Percentiles rank a stretch among this genome's conserved stretches.
These are phyloP conservation scores for Heliconius himera DNA, from an alignment of 1,140 invertebrate genomes.

Conservation along the genomic window DNA sequence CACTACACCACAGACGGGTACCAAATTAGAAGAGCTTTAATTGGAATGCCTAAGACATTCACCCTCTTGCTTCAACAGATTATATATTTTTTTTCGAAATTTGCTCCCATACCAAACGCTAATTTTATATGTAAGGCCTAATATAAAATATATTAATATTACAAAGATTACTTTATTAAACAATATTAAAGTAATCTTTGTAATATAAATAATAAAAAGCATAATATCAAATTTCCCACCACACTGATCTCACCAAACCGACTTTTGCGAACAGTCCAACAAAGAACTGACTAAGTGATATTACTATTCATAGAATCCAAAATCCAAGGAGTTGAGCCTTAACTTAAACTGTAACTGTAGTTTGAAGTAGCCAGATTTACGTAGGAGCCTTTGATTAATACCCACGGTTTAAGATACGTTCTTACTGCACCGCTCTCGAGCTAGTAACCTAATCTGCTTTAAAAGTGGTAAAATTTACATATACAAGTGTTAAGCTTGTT, in stretches of 20 bases:
- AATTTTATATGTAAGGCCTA: too few relatives aligned
- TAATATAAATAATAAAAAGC: too few relatives aligned
- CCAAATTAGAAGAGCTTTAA: too few relatives aligned
- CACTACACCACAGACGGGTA: too few relatives aligned
- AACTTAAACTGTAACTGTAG: slow-evolving; percentile 6
- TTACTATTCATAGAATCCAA: slow-evolving; percentile 10
- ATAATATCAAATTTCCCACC: not conserved
- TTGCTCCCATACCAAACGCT: too few relatives aligned
- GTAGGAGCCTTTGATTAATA: slow-evolving; percentile 7
- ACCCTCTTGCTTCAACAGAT: too few relatives aligned
- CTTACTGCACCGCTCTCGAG: not conserved
- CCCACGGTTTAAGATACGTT: slow-evolving; percentile 5
- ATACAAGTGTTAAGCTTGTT: not conserved
- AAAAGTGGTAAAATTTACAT: slow-evolving; percentile 15
- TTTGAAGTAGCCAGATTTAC: slow-evolving; percentile 11
- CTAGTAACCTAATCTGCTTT: slow-evolving; percentile 16
- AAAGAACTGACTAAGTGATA: slow-evolving; percentile 10
- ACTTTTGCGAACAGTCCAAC: not conserved
- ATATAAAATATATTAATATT: too few relatives aligned
- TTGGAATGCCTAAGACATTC: too few relatives aligned
- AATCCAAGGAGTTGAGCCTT: not conserved
- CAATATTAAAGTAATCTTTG: too few relatives aligned
- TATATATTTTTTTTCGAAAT: too few relatives aligned
- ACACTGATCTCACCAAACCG: not conserved
- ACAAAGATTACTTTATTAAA: too few relatives aligned